Base-by-base conservation (phyloP, 2,113 vertebrate genomes). In the Pogona vitticeps region DNA sequence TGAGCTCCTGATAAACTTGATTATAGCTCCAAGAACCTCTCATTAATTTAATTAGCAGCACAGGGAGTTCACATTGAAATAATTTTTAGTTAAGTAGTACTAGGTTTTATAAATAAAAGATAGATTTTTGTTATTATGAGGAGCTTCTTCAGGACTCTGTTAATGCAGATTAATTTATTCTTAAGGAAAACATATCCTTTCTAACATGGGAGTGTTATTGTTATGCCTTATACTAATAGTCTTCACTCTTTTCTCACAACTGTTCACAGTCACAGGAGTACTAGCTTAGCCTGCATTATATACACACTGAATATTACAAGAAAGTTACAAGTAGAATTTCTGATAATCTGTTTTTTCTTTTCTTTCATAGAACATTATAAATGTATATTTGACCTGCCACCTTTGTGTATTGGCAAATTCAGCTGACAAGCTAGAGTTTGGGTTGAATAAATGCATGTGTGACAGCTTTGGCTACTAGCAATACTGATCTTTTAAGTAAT, bases 1-100 rank as follows among this genome's bases (percentile, higher is more conserved):
- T 65, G 85, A 91, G 33, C 38, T 85, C 81, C 59, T 56, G 87
- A 68, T 56, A 92, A 70, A 90, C 81, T 79, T 77, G 86, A 88
- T 85, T 90, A 82, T 56, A 68, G 67, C 68, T 81, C 82, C 63
- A 88, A 83, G 76, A 86, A 82, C 31, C 88, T 84, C 58, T 15
- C 87, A 31, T 84, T 80, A 56, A 65, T 80, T 89, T 85, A 92
- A 91, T 85, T 84, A 90, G 81, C 84, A 88, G 84, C 90, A 89
- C 89, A 93, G 80, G 68, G 38, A 90, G 70, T 90, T 91, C 76
- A 80, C 18, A 85, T 91, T 88, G 84, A 76, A 86, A 84, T 80
- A 80, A 87, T 82, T 92, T 86, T 68, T 78, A 90, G 20, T 91
- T 90, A 86, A 85, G 15, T 63, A 83, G 76, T 40, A 12, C 73